Percentiles rank a stretch among this genome's conserved stretches.
Evolutionary conservation across 2,113 vertebrate genomes (phyloP).

Genomic region (Motacilla alba): DNA sequence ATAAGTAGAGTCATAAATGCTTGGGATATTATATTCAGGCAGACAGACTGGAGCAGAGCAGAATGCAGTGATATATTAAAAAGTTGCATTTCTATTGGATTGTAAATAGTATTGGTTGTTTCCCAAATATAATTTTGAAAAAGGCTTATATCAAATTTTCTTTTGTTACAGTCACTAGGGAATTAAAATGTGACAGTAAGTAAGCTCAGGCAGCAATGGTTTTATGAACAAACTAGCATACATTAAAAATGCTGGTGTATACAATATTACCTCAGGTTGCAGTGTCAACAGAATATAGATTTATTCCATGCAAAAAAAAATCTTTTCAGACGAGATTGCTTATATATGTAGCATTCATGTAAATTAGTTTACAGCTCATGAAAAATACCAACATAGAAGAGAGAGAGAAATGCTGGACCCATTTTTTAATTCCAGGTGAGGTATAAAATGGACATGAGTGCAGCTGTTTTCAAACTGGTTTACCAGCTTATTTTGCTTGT

Average conservation of each 20-base stretch:
- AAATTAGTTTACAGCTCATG: not conserved
- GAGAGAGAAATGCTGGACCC: not conserved
- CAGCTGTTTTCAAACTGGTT: not conserved
- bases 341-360: not conserved
- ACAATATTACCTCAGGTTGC: not conserved
- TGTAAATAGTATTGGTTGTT: not conserved
- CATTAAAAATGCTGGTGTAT: conserved; percentile 8
- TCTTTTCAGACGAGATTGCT: not conserved
- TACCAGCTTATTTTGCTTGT: not conserved
- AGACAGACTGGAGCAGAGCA: not conserved
- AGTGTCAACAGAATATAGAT: not conserved
- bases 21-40: not conserved
- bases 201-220: not conserved
- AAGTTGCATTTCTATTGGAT: not conserved
- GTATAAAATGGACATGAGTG: not conserved
- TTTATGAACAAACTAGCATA: not conserved
- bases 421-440: not conserved
- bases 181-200: not conserved
- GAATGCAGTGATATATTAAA: not conserved
- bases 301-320: not conserved
- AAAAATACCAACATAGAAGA: not conserved
- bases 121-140: not conserved
- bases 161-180: not conserved
- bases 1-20: not conserved
- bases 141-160: not conserved